phyloP scores from a whole-genome alignment of 2,113 vertebrate species.

The Perccottus glenii region DNA sequence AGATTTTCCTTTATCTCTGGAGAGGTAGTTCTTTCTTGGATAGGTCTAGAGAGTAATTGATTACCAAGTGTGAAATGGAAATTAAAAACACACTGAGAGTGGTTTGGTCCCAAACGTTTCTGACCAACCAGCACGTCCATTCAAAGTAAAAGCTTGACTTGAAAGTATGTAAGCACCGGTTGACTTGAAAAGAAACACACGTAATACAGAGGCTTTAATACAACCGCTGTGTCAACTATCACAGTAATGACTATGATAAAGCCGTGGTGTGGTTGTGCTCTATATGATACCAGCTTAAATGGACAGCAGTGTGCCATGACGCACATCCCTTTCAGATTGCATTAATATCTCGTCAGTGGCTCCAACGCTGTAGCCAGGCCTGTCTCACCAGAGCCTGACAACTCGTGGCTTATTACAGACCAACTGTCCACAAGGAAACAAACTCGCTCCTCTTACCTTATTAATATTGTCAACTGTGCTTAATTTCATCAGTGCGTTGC shows the following conservation, averaged over 20 bases:
- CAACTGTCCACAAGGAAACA: slow-evolving; percentile 64
- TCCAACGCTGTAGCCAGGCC: slow-evolving; percentile 34
- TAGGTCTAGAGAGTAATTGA: slow-evolving; percentile 74
- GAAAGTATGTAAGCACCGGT: slow-evolving; percentile 26
- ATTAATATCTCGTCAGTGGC: slow-evolving; percentile 57
- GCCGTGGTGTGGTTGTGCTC: slow-evolving; percentile 26
- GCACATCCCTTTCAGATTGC: slow-evolving; percentile 47
- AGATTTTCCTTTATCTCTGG: slow-evolving; percentile 63
- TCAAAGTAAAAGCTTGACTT: slow-evolving; percentile 29
- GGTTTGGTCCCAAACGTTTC: slow-evolving; percentile 47
- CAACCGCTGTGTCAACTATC: slow-evolving; percentile 51
- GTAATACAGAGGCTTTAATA: slow-evolving; percentile 36
- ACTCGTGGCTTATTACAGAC: slow-evolving; percentile 57
- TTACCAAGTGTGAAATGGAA: slow-evolving; percentile 74
- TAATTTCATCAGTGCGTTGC: slow-evolving; percentile 64
- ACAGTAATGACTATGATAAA: slow-evolving; percentile 56
- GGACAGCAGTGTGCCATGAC: slow-evolving; percentile 43
- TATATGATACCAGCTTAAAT: slow-evolving; percentile 48
- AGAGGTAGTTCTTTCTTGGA: slow-evolving; percentile 60
- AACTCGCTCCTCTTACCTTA: slow-evolving; percentile 59
- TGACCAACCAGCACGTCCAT: slow-evolving; percentile 11
- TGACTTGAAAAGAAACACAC: slow-evolving; percentile 39
- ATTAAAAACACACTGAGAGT: slow-evolving; percentile 55
- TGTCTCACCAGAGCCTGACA: slow-evolving; percentile 48
- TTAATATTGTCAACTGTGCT: slow-evolving; percentile 72